Percentiles rank a stretch among this genome's conserved stretches.
Evolutionary conservation across 2,888 invertebrate species (phyloP).

Genomic region (Epicampocera succincta): DNA sequence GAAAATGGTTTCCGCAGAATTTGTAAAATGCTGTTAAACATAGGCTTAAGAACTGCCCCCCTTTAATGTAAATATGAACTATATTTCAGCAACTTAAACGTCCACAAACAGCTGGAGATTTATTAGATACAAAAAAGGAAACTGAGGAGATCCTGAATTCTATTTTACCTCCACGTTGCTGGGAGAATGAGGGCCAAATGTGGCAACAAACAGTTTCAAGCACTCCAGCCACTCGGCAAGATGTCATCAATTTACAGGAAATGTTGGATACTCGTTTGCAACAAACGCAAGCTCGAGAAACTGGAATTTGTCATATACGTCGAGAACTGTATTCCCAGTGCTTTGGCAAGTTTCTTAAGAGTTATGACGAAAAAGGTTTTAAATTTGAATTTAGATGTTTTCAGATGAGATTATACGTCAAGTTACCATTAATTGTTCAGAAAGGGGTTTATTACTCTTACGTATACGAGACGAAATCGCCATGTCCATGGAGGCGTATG

Average conservation of each 20-base stretch:
- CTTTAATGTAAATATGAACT: background rate
- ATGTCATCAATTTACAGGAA: constrained; percentile 97
- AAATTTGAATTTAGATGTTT: background rate
- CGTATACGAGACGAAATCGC: constrained; percentile 97
- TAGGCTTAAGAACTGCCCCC: background rate
- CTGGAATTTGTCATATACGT: constrained; percentile 97
- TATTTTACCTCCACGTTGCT: constrained; percentile 96
- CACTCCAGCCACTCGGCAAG: constrained; percentile 96
- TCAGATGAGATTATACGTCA: constrained; percentile 93
- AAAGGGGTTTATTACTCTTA: constrained; percentile 95
- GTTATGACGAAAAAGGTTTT: background rate
- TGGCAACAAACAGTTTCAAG: constrained; percentile 96
- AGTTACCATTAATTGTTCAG: constrained; percentile 98
- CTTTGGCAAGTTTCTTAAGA: constrained; percentile 83
- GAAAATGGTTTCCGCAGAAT: constrained; percentile 77
- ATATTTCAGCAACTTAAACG: constrained; percentile 76
- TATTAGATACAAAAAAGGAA: constrained; percentile 87
- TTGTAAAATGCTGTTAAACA: constrained; percentile 64
- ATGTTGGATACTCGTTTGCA: constrained; percentile 95
- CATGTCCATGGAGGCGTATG: constrained; percentile 98
- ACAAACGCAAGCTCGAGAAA: constrained; percentile 96
- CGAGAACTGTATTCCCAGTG: constrained; percentile 97
- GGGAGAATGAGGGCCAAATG: constrained; percentile 95
- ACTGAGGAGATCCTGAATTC: constrained; percentile 96
- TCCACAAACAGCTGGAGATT: constrained; percentile 82